Base-by-base conservation (phyloP, 1,140 invertebrate genomes). In the Drosophila teissieri region DNA sequence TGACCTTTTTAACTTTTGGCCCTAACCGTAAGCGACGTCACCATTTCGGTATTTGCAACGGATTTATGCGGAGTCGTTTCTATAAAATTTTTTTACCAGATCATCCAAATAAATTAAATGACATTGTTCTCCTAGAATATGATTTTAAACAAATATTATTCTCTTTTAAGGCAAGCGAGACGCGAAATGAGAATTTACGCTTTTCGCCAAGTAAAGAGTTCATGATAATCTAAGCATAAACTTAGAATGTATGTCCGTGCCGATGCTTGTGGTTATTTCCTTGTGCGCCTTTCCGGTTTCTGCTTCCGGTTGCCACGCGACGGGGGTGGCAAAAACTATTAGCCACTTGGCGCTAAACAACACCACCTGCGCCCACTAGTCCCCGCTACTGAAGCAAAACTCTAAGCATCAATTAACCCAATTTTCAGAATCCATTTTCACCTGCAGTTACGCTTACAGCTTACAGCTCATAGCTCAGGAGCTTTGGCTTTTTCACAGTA, bases 321-420 rank as follows among this genome's bases (percentile, higher is more conserved):
- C 40, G 73, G 61, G 73, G 64, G 77, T 65, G 78, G 82, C 63
- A 79, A 80, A 89, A 89, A 89, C 84, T 89, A 89, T 89, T 89
- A 89, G 84, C 84, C 84, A 89, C 80, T 89, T 84, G 75, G 78
- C 72, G 85, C 77, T 84, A 89, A 89, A 89, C 78, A 84, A 80
- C 84, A 73, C 78, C 84, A 76, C 84, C 84, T 80, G 58, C 46
- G 31, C 39, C 58, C 49, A 45, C 42, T 55, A 56, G 17, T 14
- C 62, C 54, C 68, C 49, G 62, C 61, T 27, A 65, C 36, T 55
- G 44, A 34, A 53, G 73, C 62, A 77, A 65, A 69, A 76, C 81
- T 80, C 81, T 90, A 90, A 90, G 86, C 86, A 90, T 90, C 86
- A 90, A 90, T 90, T 90, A 90, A 90, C 86, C 86, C 86, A 90